Base-by-base conservation (phyloP, 2,113 vertebrate species). In the Prinia subflava region DNA sequence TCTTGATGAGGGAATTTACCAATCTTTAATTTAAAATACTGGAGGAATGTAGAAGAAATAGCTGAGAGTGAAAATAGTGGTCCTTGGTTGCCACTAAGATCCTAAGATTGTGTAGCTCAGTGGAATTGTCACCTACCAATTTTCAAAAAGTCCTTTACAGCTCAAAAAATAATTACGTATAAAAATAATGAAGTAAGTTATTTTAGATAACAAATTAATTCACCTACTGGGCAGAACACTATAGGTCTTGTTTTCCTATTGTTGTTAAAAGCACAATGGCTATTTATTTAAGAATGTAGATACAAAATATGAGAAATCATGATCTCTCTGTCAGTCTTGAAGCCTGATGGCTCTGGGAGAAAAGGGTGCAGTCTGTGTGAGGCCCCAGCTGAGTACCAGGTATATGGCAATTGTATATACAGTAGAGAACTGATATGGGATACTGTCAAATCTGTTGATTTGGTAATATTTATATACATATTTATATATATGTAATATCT, bases 1-100 rank as follows among this genome's bases (percentile, higher is more conserved):
- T 96, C 87, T 85, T 13, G 37, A 23, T 59, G 74, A 87, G 88
- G 39, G 35, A 95, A 52, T 63, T 57, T 87, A 77, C 57, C 59
- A 92, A 55, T 86, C 49, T 88, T 91, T 90, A 95, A 87, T 89
- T 80, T 49, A 64, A 70, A 89, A 92, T 83, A 91, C 71, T 49
- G 67, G 65, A 94, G 47, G 65, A 78, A 79, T 80, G 56, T 70
- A 78, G 89, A 37, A 93, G 47, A 93, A 92, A 81, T 27, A 77
- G 79, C 12, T 0, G 3, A 79, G 62, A 52, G 13, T 42, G 41
- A 78, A 95, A 97, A 90, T 4, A 56, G 15, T 7, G 24, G 31
- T 80, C 12, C 5, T 30, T 83, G 49, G 20, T 23, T 80, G 44
- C 63, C 73, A 93, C 9, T 74, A 49, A 55, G 10, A 83, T 41